Base-by-base conservation (phyloP, 2,113 vertebrate species). In the Barbus barbus region DNA sequence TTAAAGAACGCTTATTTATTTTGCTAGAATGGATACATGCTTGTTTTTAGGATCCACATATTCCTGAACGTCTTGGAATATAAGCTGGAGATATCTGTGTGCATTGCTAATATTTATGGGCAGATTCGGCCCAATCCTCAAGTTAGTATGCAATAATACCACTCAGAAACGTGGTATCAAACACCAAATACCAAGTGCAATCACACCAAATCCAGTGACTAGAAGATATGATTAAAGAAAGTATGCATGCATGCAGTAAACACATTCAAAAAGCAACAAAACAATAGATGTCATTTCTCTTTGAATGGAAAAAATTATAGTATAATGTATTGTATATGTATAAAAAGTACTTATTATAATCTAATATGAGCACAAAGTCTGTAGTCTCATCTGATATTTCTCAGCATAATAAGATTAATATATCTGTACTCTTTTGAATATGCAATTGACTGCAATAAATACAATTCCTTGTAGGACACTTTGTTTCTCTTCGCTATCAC, bases 401-500 rank as follows among this genome's bases (percentile, higher is more conserved):
- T 9, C 38, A 46, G 41, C 71, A 73, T 46, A 73, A 73, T 46
- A 41, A 73, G n/a, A 73, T 46, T 0, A 46, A 73, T 73, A 73
- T 16, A 73, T 46, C 22, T 28, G 24, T 61, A 28, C 26, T 28
- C 60, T 28, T 26, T 73, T 73, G 13, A 46, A 73, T 73, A 26
- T 73, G 38, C 38, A 73, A 73, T 26, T 44, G n/a, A 73, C 36
- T 72, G 20, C 53, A 58, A 58, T 58, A 44, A 72, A 72, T 24
- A 16, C 36, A 14, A 46, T 46, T 73, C 71, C n/a, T 26, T 26
- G 20, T 44, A 73, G n/a, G 83, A 81, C 31, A 58, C 84, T 86
- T 80, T 79, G 60, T 81, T 58, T 63, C 71, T 83, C 56, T 83
- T 84, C 67, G 72, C 87, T 90, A 91, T 92, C 91, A 89, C 91